Base-by-base conservation (phyloP, 2,113 vertebrate species). In the Willisornis vidua region DNA sequence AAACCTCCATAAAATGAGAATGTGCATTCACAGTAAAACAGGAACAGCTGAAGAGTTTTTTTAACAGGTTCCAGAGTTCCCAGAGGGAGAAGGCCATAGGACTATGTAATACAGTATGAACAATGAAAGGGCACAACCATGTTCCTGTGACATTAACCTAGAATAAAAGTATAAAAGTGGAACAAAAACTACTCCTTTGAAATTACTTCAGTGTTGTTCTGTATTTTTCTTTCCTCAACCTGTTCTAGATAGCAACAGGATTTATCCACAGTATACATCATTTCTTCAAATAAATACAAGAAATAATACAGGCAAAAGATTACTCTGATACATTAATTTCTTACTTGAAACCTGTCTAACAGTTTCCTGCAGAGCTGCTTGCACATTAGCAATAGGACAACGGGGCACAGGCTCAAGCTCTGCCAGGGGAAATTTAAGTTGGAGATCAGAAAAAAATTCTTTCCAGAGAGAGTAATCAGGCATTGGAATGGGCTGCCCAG, bases 71-170 rank as follows among this genome's bases (percentile, higher is more conserved):
- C 28, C 72, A 35, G 45, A 76, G 18, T 45, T 80, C 54, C 26
- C 55, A 51, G 5, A 16, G 3, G 9, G 5, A 3, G 12, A 43
- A 71, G 70, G 19, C 31, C 31, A 43, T 7, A 4, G 17, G 18
- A 22, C 17, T 43, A 67, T 6, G 24, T 9, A 55, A 77, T 19
- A 31, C 0, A 66, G 7, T 28, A 51, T 0, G 0, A 85, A 68
- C 37, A 68, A 14, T 7, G 2, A 57, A 51, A 62, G 9, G 20
- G 35, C 12, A 25, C 20, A 78, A 8, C 24, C 45, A 58, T 33
- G 12, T 52, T 72, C 15, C 33, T 48, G 7, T 43, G n/a, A 80
- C 0, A 0, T 46, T 70, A 78, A 49, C 15, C 28, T 43, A 23
- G 6, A 91, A 57, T 8, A 63, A 57, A 81, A 81, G 24, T 25